A percentile compares a stretch with the other conserved stretches of the same genome.
Conservation (phyloP, 1,140 invertebrate genomes). For the Metopolophium dirhodum region DNA sequence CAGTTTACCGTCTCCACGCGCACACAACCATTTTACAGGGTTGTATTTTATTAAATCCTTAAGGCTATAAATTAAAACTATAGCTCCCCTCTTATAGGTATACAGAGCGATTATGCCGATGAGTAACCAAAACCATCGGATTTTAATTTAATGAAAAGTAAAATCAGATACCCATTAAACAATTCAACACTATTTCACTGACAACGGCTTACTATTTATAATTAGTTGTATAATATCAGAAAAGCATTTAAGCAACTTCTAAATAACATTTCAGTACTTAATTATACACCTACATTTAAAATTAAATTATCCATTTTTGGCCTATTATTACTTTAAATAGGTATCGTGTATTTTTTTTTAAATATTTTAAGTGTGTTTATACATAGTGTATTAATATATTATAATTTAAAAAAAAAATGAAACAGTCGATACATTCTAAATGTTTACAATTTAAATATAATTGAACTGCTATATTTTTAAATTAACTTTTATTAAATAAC, state of each 20-base stretch:
- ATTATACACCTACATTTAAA: neutral
- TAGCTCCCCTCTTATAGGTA: neutral
- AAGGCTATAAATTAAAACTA: slow-evolving; percentile 47
- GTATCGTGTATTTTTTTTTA: neutral
- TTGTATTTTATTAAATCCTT: slow-evolving; percentile 48
- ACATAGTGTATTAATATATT: too few relatives aligned
- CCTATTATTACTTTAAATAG: neutral
- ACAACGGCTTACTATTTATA: neutral
- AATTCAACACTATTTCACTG: neutral
- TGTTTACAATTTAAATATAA: neutral
- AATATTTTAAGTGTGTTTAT: neutral
- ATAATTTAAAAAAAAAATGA: neutral
- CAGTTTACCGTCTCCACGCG: slow-evolving; percentile 19
- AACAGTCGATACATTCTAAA: neutral
- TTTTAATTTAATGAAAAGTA: slow-evolving; percentile 21
- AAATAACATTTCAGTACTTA: neutral
- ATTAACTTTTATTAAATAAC: neutral
- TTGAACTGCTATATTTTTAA: neutral
- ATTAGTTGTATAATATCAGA: neutral
- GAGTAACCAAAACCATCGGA: neutral
- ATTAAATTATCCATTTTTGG: neutral
- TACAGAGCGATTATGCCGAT: neutral
- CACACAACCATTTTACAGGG: neutral
- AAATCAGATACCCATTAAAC: neutral
- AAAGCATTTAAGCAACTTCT: neutral